Percentiles rank a stretch among this genome's conserved stretches.
Conservation (phyloP, 1,140 invertebrate genomes). For the Augochlora pura region DNA sequence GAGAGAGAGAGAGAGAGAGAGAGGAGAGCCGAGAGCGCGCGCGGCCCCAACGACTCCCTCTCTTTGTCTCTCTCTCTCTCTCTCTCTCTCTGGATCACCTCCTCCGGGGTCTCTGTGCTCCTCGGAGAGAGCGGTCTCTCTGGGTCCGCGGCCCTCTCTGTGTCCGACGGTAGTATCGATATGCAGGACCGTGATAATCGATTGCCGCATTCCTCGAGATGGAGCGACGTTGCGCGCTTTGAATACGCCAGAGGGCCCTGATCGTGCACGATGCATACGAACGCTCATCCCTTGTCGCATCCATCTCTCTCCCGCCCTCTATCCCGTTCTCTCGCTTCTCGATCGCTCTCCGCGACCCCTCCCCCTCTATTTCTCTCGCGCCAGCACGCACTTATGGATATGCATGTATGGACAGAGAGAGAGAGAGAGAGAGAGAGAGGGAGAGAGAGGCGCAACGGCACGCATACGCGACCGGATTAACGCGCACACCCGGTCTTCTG, state of each 20-base stretch:
- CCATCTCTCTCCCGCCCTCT: neutral
- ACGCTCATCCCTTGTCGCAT: constrained; percentile 47
- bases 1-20: too few species aligned
- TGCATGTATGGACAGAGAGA: constrained; percentile 35
- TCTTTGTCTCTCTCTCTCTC: neutral
- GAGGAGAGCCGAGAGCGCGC: too few species aligned
- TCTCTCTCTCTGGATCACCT: too few species aligned
- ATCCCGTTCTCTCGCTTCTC: constrained; percentile 7
- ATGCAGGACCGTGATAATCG: constrained; percentile 77
- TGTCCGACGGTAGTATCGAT: constrained; percentile 73
- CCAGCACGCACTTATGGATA: constrained; percentile 46
- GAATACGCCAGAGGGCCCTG: constrained; percentile 68
- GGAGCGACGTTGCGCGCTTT: constrained; percentile 71
- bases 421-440: too few species aligned
- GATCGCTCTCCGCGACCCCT: constrained; percentile 19
- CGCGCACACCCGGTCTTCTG: constrained; percentile 39
- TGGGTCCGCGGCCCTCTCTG: constrained; percentile 38
- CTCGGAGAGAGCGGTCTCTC: constrained; percentile 13
- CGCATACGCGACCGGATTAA: constrained; percentile 49
- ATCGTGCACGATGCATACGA: constrained; percentile 64
- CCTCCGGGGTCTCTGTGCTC: constrained; percentile 1
- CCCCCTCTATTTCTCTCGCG: constrained; percentile 26
- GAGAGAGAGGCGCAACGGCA: constrained; percentile 31
- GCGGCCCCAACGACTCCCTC: neutral
- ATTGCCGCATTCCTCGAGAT: constrained; percentile 76